These are phyloP conservation scores for Caenorhabditis auriculariae DNA, from an alignment of 2,888 invertebrate species.

Conservation along the genomic window DNA sequence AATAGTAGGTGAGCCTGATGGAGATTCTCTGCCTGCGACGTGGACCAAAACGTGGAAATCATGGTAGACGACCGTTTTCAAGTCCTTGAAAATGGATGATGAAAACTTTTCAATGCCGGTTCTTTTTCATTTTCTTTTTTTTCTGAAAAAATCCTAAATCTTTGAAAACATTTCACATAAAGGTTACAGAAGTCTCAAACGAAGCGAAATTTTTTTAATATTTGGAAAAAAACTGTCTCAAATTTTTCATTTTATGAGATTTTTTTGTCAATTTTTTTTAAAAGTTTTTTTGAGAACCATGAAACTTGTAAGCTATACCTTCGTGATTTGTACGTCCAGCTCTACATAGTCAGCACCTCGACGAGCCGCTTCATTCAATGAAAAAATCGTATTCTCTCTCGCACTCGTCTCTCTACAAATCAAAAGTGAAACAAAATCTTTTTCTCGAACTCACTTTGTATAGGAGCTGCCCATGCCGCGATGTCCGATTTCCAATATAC, in stretches of 20 bases:
- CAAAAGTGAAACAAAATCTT: slow-evolving; percentile 3
- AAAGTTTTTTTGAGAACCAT: no score
- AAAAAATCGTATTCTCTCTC: slow-evolving; percentile 92
- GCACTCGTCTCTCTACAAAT: slow-evolving; percentile 67
- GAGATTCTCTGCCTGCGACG: slow-evolving; percentile 49
- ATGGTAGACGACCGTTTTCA: slow-evolving; percentile 81
- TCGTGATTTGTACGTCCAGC: slow-evolving; percentile 95
- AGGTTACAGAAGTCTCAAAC: no score
- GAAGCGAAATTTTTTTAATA: no score
- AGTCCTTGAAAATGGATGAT: slow-evolving; percentile 69
- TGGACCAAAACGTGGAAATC: slow-evolving; percentile 88
- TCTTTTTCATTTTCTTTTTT: background rate
- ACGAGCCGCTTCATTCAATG: slow-evolving; percentile 84
- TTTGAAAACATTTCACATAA: no score
- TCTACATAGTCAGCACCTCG: slow-evolving; percentile 97
- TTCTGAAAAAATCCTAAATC: background rate
- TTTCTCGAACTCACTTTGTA: slow-evolving; percentile 47
- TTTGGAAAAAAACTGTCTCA: no score
- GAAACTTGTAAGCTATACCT: slow-evolving; percentile 66
- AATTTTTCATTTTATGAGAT: no score
- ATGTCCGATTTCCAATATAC: slow-evolving; percentile 83
- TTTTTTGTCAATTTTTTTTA: no score
- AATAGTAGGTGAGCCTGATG: slow-evolving; percentile 11
- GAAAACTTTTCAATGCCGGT: background rate
- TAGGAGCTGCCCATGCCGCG: slow-evolving; percentile 90